phyloP scores from a whole-genome alignment of 2,797 vertebrate genomes.

The Paedocypris micromegethes region DNA sequence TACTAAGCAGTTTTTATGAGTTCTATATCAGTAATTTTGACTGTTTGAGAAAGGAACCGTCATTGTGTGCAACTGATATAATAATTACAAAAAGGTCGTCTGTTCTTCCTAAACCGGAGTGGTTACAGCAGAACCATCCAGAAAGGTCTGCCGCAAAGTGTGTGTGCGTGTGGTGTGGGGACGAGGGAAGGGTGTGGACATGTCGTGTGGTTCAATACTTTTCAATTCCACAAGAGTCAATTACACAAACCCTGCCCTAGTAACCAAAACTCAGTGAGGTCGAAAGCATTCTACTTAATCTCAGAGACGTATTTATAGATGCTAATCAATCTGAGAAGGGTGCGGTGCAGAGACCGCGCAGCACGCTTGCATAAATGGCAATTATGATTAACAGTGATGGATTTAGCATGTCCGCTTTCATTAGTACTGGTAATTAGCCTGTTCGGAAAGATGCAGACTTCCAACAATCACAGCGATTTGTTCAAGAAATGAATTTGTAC shows the following conservation, averaged over 20 bases:
- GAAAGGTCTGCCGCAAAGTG: constrained; percentile 51
- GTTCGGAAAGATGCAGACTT: constrained; percentile 63
- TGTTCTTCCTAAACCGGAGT: constrained; percentile 30
- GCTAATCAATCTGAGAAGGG: constrained; percentile 48
- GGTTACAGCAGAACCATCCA: constrained; percentile 53
- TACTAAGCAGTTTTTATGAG: too few species aligned
- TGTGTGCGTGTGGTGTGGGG: constrained; percentile 16
- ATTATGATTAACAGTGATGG: constrained; percentile 75
- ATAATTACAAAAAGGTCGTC: constrained; percentile 37
- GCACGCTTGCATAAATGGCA: constrained; percentile 57
- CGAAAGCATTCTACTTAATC: constrained; percentile 43
- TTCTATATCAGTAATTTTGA: too few species aligned
- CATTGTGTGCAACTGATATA: too few species aligned
- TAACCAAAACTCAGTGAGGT: constrained; percentile 33
- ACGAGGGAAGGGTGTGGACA: constrained; percentile 34
- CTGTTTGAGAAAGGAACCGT: too few species aligned
- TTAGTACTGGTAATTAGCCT: constrained; percentile 71
- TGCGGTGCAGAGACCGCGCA: constrained; percentile 35
- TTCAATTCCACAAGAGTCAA: constrained; percentile 32
- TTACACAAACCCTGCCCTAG: constrained; percentile 24
- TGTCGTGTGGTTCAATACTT: constrained; percentile 37
- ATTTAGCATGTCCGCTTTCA: constrained; percentile 64
- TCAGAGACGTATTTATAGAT: constrained; percentile 60
- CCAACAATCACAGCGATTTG: constrained; percentile 71
- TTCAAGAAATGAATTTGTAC: constrained; percentile 65